Evolutionary conservation across 1,140 invertebrate species (phyloP).

Genomic region (Cyclargus thomasi): DNA sequence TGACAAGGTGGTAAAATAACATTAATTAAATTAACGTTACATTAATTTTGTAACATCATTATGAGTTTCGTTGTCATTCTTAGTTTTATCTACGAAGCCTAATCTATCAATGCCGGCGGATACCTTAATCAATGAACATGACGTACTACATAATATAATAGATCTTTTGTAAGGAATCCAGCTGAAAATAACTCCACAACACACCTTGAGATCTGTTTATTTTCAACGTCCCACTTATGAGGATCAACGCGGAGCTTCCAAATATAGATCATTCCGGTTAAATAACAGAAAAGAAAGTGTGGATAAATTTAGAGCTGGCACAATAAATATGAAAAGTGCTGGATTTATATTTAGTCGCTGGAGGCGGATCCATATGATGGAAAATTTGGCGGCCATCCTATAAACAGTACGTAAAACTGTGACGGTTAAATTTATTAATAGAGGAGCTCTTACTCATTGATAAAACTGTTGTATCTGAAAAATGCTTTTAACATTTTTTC

Average conservation of each 20-base stretch:
- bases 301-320: not conserved
- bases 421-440: constrained; percentile 13
- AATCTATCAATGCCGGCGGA: not conserved
- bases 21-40: too few relatives aligned
- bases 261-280: not conserved
- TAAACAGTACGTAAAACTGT: not conserved
- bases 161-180: not conserved
- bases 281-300: constrained; percentile 9
- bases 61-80: too few relatives aligned
- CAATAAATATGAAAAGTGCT: constrained; percentile 4
- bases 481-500: not conserved
- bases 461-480: not conserved
- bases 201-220: constrained; percentile 8
- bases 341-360: constrained; percentile 7
- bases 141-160: not conserved
- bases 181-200: not conserved
- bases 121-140: not conserved
- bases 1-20: too few relatives aligned
- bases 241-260: not conserved
- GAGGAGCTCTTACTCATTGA: not conserved
- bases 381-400: constrained; percentile 6
- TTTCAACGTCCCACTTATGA: not conserved
- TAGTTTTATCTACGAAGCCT: too few relatives aligned
- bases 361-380: constrained; percentile 6
- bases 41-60: too few relatives aligned